Conservation (phyloP, 2,888 invertebrate species). For the Hypomecis punctinalis region DNA sequence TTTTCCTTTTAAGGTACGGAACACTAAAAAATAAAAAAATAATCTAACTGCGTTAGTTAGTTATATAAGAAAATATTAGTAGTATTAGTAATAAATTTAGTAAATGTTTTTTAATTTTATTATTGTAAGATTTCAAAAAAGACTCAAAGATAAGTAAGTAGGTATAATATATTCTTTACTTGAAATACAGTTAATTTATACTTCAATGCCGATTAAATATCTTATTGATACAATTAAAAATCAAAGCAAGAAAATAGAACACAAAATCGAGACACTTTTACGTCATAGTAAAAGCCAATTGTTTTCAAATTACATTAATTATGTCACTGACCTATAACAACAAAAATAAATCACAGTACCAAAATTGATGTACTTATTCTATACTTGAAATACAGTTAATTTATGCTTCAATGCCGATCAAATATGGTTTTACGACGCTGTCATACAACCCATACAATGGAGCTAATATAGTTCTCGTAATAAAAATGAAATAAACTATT, state of each 20-base stretch:
- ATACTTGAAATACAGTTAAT: conserved; percentile 4
- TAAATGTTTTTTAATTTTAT: no score
- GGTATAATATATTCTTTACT: no score
- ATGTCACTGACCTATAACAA: conserved; percentile 3
- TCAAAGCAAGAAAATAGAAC: no score
- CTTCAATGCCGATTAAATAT: conserved; percentile 16
- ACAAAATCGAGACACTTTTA: no score
- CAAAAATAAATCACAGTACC: neutral
- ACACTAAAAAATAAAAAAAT: no score
- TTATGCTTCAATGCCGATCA: conserved; percentile 13
- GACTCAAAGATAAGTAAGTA: no score
- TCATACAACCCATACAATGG: conserved; percentile 23
- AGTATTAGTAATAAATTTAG: no score
- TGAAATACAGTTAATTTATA: conserved; percentile 11
- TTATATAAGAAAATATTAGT: no score
- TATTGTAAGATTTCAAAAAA: no score
- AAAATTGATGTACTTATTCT: neutral
- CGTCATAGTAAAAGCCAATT: neutral
- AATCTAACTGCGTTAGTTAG: no score
- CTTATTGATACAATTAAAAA: no score
- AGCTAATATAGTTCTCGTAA: conserved; percentile 24
- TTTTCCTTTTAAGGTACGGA: no score
- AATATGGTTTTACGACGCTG: conserved; percentile 24
- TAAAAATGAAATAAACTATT: conserved; percentile 31
- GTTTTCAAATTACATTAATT: neutral